Evolutionary conservation across 2,797 vertebrate species (phyloP), one percentile per base, ranked within the genome.

Genomic region (Ceyx erithaca): DNA sequence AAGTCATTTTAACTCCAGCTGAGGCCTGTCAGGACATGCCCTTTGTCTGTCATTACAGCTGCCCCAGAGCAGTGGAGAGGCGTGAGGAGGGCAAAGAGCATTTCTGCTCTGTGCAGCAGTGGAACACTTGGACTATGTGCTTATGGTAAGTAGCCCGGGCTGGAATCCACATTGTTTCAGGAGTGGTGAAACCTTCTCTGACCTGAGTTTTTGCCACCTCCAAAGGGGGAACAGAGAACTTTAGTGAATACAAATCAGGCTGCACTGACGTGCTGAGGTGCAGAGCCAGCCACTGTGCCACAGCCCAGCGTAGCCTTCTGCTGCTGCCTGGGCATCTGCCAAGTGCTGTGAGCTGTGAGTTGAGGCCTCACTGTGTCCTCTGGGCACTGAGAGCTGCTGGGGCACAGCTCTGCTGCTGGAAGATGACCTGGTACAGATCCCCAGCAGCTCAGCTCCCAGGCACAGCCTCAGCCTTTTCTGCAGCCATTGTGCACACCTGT

Each of bases 71-170:
- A 45, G 48, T 5, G 2, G 26, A 76, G 70, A 86, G 55, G 57
- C 57, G 31, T 64, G 81, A 61, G 7, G 75, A 92, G 80, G 86
- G 81, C 80, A 96, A 73, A 91, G 91, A 90, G 87, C 67, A 26
- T 37, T 84, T 52, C 30, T 77, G 46, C 78, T 80, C 48, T 37
- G 19, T 33, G 67, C 1, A 1, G 64, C 80, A 49, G 30, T 0
- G 1, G n/a, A 21, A 66, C 14, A 1, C 63, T 59, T 11, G 7
- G 40, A 13, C 1, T 58, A 2, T 12, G 45, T 71, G 52, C 85
- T 78, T 58, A 67, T 31, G 6, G 1, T 12, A 7, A 79, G 15
- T 5, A 75, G 52, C 76, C 11, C 25, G 26, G 19, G 5, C 19
- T 80, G 52, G 81, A 81, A 69, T 62, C 41, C 48, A 12, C 14